Evolutionary conservation across 2,888 invertebrate genomes (phyloP), one percentile per base, ranked within the genome.

Genomic region (Brenthis hecate): DNA sequence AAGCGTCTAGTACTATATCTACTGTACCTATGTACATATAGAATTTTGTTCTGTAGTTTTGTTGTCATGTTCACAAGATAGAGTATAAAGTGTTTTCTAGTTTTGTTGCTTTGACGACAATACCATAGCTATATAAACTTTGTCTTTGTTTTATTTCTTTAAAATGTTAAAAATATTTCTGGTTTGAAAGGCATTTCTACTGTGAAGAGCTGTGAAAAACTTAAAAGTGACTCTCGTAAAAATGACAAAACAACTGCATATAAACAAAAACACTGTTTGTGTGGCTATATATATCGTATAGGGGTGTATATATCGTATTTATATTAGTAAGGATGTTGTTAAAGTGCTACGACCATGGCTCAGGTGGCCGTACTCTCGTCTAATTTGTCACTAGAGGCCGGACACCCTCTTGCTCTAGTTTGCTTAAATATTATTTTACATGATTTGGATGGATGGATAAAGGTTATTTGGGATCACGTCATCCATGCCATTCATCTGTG

Each of bases 371-470:
- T 63, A 69, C 66, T 74, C 74, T 75, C 66, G 76, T 72, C 81
- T 85, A 83, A 89, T 89, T 85, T 84, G 85, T 87, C 85, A 86
- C 78, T 75, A 73, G 79, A 73, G 72, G 68, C 75, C 69, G 57
- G 60, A 63, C 16, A 67, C 64, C 66, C 65, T 51, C 48, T 13
- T 60, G 48, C 62, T 68, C 6, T 58, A 66, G 61, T 71, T 69
- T 64, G 62, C 53, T 28, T 71, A 66, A 69, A 69, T 63, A 65
- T 71, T 66, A 68, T 69, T 66, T 19, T 63, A 58, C 55, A 69
- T 60, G 65, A 71, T 62, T 55, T 65, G 53, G 56, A 69, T 60
- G 50, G 69, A 72, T 60, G 36, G 56, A 61, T 56, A 36, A 62
- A 56, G 19, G 50, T 50, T 48, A 53, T n/a, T 47, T 32, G 32